phyloP scores from a whole-genome alignment of 2,113 vertebrate species.

The Heteronetta atricapilla region DNA sequence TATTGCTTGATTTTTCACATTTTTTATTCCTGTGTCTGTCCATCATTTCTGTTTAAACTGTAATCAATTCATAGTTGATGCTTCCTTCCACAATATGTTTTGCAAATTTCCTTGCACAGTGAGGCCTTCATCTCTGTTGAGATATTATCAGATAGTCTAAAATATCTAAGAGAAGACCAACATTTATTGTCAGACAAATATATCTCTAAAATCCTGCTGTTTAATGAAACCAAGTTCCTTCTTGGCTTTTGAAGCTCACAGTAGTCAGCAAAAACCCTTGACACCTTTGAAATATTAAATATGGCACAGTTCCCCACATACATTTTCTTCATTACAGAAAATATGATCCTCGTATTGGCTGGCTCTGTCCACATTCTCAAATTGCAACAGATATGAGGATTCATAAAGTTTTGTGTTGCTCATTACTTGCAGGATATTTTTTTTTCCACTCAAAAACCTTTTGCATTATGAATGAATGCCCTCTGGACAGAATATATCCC shows the following conservation, averaged over 20 bases:
- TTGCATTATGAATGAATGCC: slow-evolving; percentile 43
- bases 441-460: background rate
- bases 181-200: background rate
- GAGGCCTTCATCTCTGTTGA: background rate
- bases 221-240: background rate
- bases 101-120: background rate
- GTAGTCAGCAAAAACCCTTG: background rate
- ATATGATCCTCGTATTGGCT: background rate
- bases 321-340: background rate
- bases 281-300: background rate
- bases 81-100: background rate
- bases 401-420: background rate
- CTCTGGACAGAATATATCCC: background rate
- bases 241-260: background rate
- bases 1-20: background rate
- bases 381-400: background rate
- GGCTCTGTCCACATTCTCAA: background rate
- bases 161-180: background rate
- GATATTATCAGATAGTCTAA: background rate
- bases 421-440: background rate
- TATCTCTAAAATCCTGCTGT: background rate
- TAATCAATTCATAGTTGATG: background rate
- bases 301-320: background rate
- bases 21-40: background rate
- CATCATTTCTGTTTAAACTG: background rate